These are phyloP conservation scores for Ceyx melanurus DNA, from an alignment of 2,113 vertebrate species.

Conservation along the genomic window DNA sequence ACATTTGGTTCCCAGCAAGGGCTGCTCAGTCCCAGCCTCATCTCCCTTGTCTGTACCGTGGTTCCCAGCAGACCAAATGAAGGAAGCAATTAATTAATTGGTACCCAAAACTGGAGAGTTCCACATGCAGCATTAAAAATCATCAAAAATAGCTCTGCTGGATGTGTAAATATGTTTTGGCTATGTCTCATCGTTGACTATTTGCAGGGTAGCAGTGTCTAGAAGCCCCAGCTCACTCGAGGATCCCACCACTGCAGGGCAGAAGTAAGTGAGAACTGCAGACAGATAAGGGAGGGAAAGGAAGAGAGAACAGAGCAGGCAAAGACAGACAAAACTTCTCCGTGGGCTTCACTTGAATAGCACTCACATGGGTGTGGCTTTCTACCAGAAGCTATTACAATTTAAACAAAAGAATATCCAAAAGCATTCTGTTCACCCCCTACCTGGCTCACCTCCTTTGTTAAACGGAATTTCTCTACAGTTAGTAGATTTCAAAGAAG, in stretches of 20 bases:
- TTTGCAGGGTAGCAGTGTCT: neutral
- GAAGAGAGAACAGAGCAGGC: neutral
- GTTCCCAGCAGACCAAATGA: neutral
- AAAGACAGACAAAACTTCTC: neutral
- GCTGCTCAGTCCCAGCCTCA: constrained; percentile 39
- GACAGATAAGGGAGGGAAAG: neutral
- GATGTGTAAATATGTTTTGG: neutral
- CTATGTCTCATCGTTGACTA: neutral
- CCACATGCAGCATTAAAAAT: neutral
- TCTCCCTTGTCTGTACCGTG: neutral
- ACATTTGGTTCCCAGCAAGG: neutral
- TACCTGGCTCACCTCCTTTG: neutral
- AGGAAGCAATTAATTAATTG: neutral
- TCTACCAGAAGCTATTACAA: neutral
- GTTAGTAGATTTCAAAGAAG: neutral
- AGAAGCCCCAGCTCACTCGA: neutral
- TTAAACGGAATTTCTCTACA: neutral
- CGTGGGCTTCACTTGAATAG: neutral
- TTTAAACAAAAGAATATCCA: neutral
- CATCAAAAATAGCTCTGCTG: neutral
- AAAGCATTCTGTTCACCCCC: neutral
- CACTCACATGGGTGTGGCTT: neutral
- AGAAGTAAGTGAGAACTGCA: neutral
- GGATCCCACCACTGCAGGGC: neutral
- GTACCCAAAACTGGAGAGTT: neutral